Conservation (phyloP, 1,140 invertebrate species). For the Elymnias hypermnestra region DNA sequence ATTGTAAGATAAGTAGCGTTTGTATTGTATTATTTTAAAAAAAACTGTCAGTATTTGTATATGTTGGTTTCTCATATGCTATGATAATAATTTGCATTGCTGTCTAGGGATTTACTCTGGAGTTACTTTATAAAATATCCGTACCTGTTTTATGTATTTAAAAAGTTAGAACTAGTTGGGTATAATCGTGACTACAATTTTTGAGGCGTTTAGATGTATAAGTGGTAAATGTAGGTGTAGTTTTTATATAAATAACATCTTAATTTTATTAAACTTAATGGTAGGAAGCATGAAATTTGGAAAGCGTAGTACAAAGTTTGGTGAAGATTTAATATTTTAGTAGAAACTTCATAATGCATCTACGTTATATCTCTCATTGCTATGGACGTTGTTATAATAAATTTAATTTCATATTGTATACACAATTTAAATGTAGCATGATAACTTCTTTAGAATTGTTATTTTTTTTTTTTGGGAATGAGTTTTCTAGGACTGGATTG, state of each 20-base stretch:
- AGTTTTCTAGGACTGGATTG: too few species aligned
- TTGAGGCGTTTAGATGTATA: not conserved
- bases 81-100: too few species aligned
- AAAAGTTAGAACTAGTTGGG: not conserved
- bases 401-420: too few species aligned
- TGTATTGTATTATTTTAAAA: not conserved
- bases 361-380: too few species aligned
- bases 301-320: constrained; percentile 1
- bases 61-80: too few species aligned
- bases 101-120: too few species aligned
- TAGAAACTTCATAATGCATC: not conserved
- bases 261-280: not conserved
- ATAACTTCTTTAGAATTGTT: too few species aligned
- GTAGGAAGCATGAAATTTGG: not conserved
- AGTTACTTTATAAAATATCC: not conserved
- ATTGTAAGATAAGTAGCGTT: not conserved
- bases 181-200: not conserved
- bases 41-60: too few species aligned
- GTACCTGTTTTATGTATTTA: not conserved
- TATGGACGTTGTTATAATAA: too few species aligned
- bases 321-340: not conserved
- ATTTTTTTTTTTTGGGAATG: too few species aligned
- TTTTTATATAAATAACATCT: not conserved
- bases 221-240: not conserved
- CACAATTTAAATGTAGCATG: too few species aligned